These are phyloP conservation scores for Orchestia grillus DNA, from an alignment of 1,140 invertebrate genomes.

Conservation along the genomic window DNA sequence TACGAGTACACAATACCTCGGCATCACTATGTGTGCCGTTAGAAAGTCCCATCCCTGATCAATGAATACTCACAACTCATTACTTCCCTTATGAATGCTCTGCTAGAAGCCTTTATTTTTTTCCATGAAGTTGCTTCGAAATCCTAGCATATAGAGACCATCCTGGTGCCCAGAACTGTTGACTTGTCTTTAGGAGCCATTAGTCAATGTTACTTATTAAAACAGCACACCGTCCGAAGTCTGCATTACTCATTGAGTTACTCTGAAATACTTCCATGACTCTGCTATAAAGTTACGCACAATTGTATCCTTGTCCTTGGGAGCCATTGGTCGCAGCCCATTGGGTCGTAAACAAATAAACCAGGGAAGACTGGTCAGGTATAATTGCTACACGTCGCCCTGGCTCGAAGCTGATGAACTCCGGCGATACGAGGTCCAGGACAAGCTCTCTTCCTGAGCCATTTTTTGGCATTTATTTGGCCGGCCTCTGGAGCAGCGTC, in stretches of 20 bases:
- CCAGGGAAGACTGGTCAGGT: background rate
- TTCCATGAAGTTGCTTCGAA: background rate
- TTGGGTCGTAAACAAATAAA: conserved; percentile 36
- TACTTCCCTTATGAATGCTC: background rate
- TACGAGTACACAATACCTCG: background rate
- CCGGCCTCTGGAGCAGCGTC: background rate
- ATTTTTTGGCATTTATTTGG: conserved; percentile 49
- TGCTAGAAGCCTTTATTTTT: background rate
- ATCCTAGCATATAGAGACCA: background rate
- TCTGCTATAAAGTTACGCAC: background rate
- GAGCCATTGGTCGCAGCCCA: background rate
- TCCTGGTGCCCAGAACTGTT: background rate
- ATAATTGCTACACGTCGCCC: conserved; percentile 42
- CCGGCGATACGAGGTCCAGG: conserved; percentile 4
- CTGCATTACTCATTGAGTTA: background rate
- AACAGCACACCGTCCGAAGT: background rate
- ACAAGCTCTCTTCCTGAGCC: background rate
- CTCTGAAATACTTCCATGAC: background rate
- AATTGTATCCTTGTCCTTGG: conserved; percentile 46
- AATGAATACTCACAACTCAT: no score
- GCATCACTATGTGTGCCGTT: background rate
- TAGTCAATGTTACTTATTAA: background rate
- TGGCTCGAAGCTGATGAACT: conserved; percentile 25
- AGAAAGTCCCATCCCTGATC: background rate
- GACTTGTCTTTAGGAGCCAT: background rate